Base-by-base conservation (phyloP, 2,797 vertebrate species). In the Girardinus metallicus region DNA sequence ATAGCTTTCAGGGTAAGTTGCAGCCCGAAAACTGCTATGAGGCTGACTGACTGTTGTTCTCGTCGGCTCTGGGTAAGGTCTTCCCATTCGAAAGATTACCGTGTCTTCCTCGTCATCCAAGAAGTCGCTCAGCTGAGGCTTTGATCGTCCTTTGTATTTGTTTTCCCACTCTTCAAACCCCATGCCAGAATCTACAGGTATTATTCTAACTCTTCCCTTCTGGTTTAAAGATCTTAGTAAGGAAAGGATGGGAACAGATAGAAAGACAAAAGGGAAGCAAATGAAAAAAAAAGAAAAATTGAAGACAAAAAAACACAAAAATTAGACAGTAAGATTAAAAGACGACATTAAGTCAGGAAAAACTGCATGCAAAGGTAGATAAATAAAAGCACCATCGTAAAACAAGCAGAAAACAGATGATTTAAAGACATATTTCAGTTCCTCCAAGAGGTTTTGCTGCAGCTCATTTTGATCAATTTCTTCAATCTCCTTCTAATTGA, bases 121-220 rank as follows among this genome's bases (percentile, higher is more conserved):
- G 88, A 97, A 97, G 36, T 97, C 95, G 83, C 96, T 96, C 82
- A 97, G 92, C 53, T 95, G 90, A 84, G 94, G 92, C 81, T 96
- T 97, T 80, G 93, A 93, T 88, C 91, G 90, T 15, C 93, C 89
- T 91, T 96, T 96, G 92, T 96, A 97, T 93, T 96, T 96, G 82
- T 89, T 93, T 85, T 97, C 96, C 95, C 95, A 96, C 26, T 97
- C 95, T 80, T 98, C 96, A 84, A 93, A 95, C 83, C 96, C 96
- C 95, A 95, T 95, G 86, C 96, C 96, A 82, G 93, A 96, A 89
- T 97, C 96, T 93, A 96, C 94, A 60, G 97, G 97, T 93, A 99
- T 95, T 88, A 98, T 98, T 90, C 95, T 97, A 93, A 98, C 96
- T 93, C 94, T 97, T 86, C 95, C 95, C 86, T 93, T 96, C n/a